Evolutionary conservation across 1,140 invertebrate species (phyloP).

Genomic region (Conus ventricosus): DNA sequence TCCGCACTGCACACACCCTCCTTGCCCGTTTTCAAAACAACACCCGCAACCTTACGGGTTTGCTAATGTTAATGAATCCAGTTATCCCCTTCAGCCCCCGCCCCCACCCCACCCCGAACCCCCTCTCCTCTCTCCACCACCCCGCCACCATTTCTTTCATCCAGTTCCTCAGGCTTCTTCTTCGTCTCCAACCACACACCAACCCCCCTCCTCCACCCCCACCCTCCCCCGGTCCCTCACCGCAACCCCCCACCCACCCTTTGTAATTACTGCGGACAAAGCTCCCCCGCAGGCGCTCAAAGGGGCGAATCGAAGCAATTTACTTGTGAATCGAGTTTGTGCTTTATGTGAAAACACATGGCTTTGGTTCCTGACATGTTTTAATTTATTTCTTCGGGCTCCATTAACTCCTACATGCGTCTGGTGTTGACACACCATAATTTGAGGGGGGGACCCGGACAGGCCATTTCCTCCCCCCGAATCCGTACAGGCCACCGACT

Average conservation of each 20-base stretch:
- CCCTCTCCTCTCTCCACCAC: not conserved
- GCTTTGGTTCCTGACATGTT: constrained; percentile 51
- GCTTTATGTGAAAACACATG: constrained; percentile 55
- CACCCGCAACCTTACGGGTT: constrained; percentile 8
- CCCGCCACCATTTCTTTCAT: not conserved
- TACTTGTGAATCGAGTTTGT: constrained; percentile 54
- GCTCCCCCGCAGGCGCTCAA: constrained; percentile 34
- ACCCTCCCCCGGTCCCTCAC: not conserved
- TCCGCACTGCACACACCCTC: not conserved
- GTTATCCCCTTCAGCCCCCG: not conserved
- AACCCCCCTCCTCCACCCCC: not conserved
- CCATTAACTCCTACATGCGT: constrained; percentile 47
- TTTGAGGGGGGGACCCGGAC: constrained; percentile 41
- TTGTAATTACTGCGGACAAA: constrained; percentile 48
- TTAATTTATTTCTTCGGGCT: constrained; percentile 53
- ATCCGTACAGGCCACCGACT: constrained; percentile 42
- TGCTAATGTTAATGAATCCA: constrained; percentile 22
- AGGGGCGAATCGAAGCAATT: constrained; percentile 49
- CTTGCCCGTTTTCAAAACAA: not conserved
- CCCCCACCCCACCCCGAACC: not conserved
- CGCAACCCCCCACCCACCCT: constrained; percentile 13
- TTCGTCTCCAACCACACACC: not conserved
- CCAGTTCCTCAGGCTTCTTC: not conserved
- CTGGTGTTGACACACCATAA: constrained; percentile 48
- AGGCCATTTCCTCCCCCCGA: constrained; percentile 35